Base-by-base conservation (phyloP, 1,140 invertebrate species). In the Macrobrachium nipponense region DNA sequence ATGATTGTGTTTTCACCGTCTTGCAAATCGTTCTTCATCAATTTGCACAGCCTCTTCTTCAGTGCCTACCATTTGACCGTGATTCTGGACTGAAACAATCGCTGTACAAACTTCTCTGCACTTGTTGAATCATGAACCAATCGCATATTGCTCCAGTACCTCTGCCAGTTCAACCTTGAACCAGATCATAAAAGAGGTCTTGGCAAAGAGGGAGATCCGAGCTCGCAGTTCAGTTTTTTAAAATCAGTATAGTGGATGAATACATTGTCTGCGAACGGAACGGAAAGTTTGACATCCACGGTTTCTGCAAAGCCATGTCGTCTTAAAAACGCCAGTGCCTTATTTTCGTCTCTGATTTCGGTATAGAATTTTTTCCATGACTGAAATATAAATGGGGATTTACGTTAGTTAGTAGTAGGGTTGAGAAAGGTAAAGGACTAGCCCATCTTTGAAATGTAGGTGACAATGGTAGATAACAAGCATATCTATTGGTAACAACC, bases 61-160 rank as follows among this genome's bases (percentile, higher is more conserved):
- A 62, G 12, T 6, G 27, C 60, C 78, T 15, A 62, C 60, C 60
- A 80, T 62, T 62, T 80, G 8, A 27, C 61, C 78, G 0, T 27
- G 58, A 61, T 62, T 80, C n/a, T 61, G n/a, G 8, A 80, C 61
- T 60, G 6, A 72, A 72, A 27, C 70, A 20, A 64, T 80, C 15
- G 59, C 18, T 20, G 78, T 27, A 62, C 78, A 80, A 36, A 80
- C 59, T 62, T 80, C 78, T 18, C 78, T 51, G 44, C 20, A 51
- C 51, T 4, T 62, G 18, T 7, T 80, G 62, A 61, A 62, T 27
- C 78, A 80, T 80, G 62, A 61, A 62, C 60, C 78, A 80, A 62
- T 80, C 59, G 61, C 17, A 15, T 14, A 80, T 59, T 23, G 78
- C 61, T 59, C n/a, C 58, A 0, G n/a, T 18, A 80, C 51, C n/a